Evolutionary conservation across 2,888 invertebrate species (phyloP).

Genomic region (Kryphioiulus occultus): DNA sequence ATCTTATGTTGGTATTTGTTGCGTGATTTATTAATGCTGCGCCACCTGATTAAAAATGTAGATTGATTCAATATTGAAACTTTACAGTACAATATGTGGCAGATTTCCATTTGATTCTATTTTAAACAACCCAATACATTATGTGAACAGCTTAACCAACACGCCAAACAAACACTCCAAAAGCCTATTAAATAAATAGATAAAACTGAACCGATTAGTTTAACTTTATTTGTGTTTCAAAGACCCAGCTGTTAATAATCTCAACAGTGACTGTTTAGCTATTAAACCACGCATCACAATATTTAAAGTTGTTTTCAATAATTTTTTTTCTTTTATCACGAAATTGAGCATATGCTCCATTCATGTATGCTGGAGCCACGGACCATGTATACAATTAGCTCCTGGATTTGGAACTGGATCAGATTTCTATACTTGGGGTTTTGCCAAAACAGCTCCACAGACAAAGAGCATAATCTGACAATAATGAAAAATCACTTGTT

Average conservation of each 20-base stretch:
- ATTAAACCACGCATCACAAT: too few species aligned
- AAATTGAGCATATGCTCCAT: too few species aligned
- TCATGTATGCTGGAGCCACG: too few species aligned
- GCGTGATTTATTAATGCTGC: too few species aligned
- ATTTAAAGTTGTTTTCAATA: too few species aligned
- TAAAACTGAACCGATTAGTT: background rate
- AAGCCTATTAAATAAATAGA: background rate
- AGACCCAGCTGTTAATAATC: background rate
- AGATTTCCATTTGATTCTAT: too few species aligned
- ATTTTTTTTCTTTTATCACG: too few species aligned
- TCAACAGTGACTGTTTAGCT: background rate
- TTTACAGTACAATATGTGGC: too few species aligned
- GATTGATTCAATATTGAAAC: too few species aligned
- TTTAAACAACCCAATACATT: background rate
- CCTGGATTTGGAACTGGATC: background rate
- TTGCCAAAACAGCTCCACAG: background rate
- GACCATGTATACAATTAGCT: background rate
- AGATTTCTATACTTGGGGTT: background rate
- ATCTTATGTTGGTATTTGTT: too few species aligned
- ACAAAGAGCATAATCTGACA: background rate
- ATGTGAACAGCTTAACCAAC: background rate
- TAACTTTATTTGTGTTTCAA: background rate
- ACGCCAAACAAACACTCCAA: background rate
- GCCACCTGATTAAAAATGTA: too few species aligned
- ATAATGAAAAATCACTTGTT: background rate